A percentile compares a stretch with the other conserved stretches of the same genome.
These are phyloP conservation scores for Salpingus planirostris DNA, from an alignment of 2,888 invertebrate genomes.

Conservation along the genomic window DNA sequence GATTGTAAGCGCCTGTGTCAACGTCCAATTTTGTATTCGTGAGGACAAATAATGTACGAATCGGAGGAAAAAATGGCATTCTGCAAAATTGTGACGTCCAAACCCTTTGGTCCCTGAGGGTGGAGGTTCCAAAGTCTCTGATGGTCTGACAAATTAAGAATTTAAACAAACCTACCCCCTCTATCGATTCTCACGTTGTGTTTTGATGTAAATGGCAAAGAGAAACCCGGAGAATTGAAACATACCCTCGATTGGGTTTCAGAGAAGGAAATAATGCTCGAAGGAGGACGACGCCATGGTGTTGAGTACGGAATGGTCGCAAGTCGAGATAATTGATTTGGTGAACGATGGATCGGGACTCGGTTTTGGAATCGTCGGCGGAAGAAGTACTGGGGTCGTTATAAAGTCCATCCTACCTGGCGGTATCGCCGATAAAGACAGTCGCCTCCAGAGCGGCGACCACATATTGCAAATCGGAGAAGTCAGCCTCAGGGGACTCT, in stretches of 20 bases:
- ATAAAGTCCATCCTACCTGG: conserved; percentile 96
- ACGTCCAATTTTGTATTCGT: no score
- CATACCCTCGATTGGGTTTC: background rate
- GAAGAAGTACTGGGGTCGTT: conserved; percentile 95
- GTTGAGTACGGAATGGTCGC: conserved; percentile 99
- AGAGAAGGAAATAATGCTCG: conserved; percentile 5
- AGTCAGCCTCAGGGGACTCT: conserved; percentile 91
- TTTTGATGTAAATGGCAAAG: no score
- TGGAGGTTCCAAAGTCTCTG: no score
- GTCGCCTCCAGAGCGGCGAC: conserved; percentile 91
- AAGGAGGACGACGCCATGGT: conserved; percentile 10
- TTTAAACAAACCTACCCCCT: conserved; percentile 1
- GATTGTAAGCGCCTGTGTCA: no score
- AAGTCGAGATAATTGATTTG: conserved; percentile 98
- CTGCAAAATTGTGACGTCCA: no score
- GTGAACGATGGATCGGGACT: conserved; percentile 95
- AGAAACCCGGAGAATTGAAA: no score
- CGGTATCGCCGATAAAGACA: conserved; percentile 93
- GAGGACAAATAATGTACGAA: no score
- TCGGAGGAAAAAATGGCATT: no score
- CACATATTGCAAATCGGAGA: conserved; percentile 95
- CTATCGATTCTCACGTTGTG: no score
- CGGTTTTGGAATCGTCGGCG: conserved; percentile 97
- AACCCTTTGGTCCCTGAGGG: no score
- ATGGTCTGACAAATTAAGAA: conserved; percentile 3